These are phyloP conservation scores for Spermophilus dauricus DNA, from an alignment of 2,113 vertebrate species.

Conservation along the genomic window DNA sequence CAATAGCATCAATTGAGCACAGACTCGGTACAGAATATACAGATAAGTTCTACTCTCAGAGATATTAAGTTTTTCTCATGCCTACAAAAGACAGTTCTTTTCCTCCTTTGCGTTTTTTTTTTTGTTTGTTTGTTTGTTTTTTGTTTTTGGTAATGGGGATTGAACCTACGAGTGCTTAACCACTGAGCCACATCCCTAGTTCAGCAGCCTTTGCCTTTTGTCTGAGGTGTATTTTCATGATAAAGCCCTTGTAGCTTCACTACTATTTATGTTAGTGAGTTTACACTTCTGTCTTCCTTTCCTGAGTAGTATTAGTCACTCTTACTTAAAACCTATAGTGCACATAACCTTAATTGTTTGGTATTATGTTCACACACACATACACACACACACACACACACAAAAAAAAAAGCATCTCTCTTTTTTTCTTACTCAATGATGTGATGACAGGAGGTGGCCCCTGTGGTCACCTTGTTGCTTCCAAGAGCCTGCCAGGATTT, in stretches of 20 bases:
- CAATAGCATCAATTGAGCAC: background rate
- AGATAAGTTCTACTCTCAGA: constrained; percentile 31
- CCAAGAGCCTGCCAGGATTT: background rate
- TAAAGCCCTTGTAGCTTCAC: background rate
- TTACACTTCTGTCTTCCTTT: too few species aligned
- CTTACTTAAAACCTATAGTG: background rate
- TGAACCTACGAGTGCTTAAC: too few species aligned
- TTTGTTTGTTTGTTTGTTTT: background rate
- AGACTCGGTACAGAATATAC: background rate
- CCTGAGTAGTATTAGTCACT: background rate
- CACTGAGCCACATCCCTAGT: background rate
- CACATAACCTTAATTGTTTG: background rate
- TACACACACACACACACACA: too few species aligned
- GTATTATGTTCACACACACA: too few species aligned
- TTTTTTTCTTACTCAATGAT: constrained; percentile 10
- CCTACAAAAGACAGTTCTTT: constrained; percentile 2
- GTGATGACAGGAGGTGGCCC: background rate
- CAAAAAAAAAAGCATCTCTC: background rate
- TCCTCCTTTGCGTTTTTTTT: background rate
- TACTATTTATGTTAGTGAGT: too few species aligned
- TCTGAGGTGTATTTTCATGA: too few species aligned
- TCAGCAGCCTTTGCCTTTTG: background rate
- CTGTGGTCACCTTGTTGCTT: background rate
- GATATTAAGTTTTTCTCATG: background rate
- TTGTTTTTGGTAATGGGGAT: background rate